Percentiles rank a stretch among this genome's conserved stretches.
Evolutionary conservation across 1,140 invertebrate genomes (phyloP).

Genomic region (Pseudomyrmex cubaensis): DNA sequence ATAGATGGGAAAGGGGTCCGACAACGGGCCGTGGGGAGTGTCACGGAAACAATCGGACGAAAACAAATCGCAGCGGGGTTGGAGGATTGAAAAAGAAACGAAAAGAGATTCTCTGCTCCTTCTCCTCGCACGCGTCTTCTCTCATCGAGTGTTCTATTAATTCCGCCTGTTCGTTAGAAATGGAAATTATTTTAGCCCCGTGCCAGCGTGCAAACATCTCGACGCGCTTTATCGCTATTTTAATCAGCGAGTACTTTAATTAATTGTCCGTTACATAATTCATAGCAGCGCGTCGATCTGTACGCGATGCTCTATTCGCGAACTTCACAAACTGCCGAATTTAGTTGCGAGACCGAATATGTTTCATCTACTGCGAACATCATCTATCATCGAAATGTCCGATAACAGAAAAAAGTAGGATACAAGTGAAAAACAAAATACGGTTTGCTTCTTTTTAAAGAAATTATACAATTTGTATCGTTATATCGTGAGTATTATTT

Average conservation of each 20-base stretch:
- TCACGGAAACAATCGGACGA: conserved; percentile 65
- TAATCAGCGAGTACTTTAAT: conserved; percentile 73
- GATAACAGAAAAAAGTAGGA: no score
- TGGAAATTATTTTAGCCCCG: conserved; percentile 71
- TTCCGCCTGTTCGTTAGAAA: conserved; percentile 72
- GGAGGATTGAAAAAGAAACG: neutral
- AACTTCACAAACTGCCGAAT: no score
- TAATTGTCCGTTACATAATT: conserved; percentile 75
- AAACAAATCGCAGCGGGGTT: conserved; percentile 65
- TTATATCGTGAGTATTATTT: no score
- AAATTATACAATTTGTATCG: no score
- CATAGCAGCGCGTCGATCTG: conserved; percentile 56
- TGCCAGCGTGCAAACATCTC: conserved; percentile 65
- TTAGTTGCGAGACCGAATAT: no score
- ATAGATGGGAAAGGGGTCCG: conserved; percentile 51
- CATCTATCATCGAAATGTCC: neutral
- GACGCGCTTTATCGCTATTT: conserved; percentile 67
- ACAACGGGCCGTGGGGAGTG: conserved; percentile 17
- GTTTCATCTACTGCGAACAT: neutral
- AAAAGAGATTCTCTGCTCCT: neutral
- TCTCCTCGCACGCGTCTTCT: conserved; percentile 14
- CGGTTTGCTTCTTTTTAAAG: no score
- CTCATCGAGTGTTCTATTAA: conserved; percentile 69
- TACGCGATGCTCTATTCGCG: neutral
- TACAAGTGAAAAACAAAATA: no score